Evolutionary conservation across 2,888 invertebrate genomes (phyloP), one percentile per base, ranked within the genome.

Genomic region (Caenorhabditis sp.): DNA sequence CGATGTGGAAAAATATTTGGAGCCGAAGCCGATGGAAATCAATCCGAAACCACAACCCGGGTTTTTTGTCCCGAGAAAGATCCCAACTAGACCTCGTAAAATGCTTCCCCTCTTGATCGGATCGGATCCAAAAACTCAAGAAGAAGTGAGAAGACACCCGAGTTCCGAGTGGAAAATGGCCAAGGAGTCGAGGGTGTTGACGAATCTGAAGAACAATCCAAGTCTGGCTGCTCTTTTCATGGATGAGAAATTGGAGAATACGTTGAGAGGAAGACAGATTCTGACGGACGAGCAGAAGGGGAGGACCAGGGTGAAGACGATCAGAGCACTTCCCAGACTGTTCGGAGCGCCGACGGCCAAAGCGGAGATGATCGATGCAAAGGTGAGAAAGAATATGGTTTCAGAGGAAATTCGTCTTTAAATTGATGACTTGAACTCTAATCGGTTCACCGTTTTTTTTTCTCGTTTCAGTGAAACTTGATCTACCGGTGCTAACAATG

Each of bases 51-150:
- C 88, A 4, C 88, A 89, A 54, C 89, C 89, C 0, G 89, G 89
- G 2, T 89, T 74, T 72, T 87, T 88, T 63, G 83, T 83, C 8
- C 89, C 88, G 7, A 64, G 89, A 14, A 87, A 87, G 56, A 80
- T 89, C 38, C 89, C 89, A 35, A 82, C 74, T 26, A 75, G 90
- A 24, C 89, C 90, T 6, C 82, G 90, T 26, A 89, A 89, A 83
- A 90, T 90, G 90, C 73, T 90, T 59, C 90, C 90, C n/a, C 72
- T 90, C 10, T 63, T 90, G n/a, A 86, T 90, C 31, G 90, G 88
- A 74, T 66, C 80, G 3, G 85, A 85, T 69, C 72, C 75, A 16
- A 66, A 73, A 14, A 82, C 85, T 51, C 70, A 59, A 38, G 83
- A 77, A 47, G 82, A 85, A 26, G 47, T 80, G 10, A 26, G 84